Evolutionary conservation across 2,113 vertebrate genomes (phyloP).

Genomic region (Cinclus cinclus): DNA sequence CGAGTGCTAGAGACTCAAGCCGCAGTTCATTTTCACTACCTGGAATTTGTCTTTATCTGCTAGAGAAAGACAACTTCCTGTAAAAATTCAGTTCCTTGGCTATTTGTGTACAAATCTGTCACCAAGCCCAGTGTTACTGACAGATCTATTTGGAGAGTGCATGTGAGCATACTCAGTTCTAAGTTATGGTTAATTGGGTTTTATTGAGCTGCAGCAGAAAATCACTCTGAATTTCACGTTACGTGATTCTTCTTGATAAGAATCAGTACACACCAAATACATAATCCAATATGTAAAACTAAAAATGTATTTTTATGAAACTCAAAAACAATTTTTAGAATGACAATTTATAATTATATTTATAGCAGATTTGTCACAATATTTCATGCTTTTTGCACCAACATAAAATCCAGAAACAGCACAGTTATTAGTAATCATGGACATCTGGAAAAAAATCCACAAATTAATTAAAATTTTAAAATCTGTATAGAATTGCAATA

Average conservation of each 20-base stretch:
- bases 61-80: slow-evolving; percentile 39
- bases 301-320: background rate
- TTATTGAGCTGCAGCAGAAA: slow-evolving; percentile 22
- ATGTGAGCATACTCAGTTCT: slow-evolving; percentile 23
- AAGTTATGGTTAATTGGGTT: slow-evolving; percentile 27
- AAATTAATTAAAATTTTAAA: background rate
- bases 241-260: background rate
- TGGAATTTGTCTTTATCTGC: slow-evolving; percentile 61
- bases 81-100: slow-evolving; percentile 48
- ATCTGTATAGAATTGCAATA: background rate
- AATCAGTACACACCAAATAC: background rate
- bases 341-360: background rate
- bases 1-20: background rate
- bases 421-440: background rate
- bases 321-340: background rate
- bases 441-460: background rate
- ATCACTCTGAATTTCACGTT: background rate
- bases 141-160: slow-evolving; percentile 21
- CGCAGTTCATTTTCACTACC: slow-evolving; percentile 51
- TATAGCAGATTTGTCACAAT: background rate
- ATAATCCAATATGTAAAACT: background rate
- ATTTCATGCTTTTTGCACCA: background rate
- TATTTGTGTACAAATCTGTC: slow-evolving; percentile 16
- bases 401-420: background rate
- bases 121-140: slow-evolving; percentile 25